These are phyloP conservation scores for Pyrocoelia pectoralis DNA, from an alignment of 2,888 invertebrate species.

Conservation along the genomic window DNA sequence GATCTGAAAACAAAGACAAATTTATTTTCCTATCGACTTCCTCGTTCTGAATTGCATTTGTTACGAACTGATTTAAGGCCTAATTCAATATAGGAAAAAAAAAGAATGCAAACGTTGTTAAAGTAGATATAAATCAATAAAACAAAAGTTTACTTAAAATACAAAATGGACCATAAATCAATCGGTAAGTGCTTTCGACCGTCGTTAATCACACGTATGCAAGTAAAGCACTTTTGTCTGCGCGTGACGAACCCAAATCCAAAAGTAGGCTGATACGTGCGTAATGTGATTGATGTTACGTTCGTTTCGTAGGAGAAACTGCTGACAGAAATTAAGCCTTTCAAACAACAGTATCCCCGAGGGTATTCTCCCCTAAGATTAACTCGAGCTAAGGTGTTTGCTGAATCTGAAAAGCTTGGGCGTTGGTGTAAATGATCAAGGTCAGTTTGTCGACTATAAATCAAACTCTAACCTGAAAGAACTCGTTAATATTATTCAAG, in stretches of 20 bases:
- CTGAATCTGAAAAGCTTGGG: neutral
- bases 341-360: neutral
- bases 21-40: constrained; percentile 4
- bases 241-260: neutral
- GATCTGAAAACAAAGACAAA: constrained; percentile 49
- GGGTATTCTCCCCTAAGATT: constrained; percentile 4
- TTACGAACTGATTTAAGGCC: neutral
- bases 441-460: constrained; percentile 3
- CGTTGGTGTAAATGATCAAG: constrained; percentile 3
- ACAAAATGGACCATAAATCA: neutral
- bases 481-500: constrained; percentile 8
- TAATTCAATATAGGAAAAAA: neutral
- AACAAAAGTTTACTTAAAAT: constrained; percentile 7
- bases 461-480: constrained; percentile 1
- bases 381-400: constrained; percentile 7
- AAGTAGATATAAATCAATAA: neutral
- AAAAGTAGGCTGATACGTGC: neutral
- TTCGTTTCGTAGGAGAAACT: neutral
- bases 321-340: constrained; percentile 6
- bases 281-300: constrained; percentile 2
- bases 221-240: neutral
- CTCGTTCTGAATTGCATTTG: neutral
- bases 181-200: neutral
- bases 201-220: neutral
- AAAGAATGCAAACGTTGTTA: neutral